Evolutionary conservation across 2,888 invertebrate genomes (phyloP).

Genomic region (Pardosa pseudoannulata): DNA sequence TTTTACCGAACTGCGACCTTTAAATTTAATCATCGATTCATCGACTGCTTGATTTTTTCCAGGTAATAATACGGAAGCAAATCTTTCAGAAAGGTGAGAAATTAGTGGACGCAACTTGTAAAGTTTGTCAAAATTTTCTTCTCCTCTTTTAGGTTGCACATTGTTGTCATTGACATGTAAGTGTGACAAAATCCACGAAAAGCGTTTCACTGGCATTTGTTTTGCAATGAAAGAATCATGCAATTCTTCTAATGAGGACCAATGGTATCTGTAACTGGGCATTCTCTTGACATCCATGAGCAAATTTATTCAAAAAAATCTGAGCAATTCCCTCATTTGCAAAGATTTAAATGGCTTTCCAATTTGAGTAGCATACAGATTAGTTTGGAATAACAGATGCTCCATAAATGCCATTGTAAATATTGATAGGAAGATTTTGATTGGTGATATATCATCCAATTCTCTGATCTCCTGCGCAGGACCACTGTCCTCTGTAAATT

Average conservation of each 20-base stretch:
- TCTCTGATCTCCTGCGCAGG: not conserved
- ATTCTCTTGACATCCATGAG: not conserved
- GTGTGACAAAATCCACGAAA: not conserved
- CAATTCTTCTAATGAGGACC: not conserved
- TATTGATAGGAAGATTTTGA: not conserved
- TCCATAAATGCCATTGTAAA: not conserved
- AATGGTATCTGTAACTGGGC: conserved; percentile 3
- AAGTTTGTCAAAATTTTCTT: not conserved
- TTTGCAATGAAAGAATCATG: not conserved
- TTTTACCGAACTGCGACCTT: conserved; percentile 25
- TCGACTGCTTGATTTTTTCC: conserved; percentile 26
- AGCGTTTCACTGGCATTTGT: conserved; percentile 24
- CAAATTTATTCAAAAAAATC: not conserved
- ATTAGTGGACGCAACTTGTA: conserved; percentile 2
- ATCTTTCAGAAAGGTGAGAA: conserved; percentile 15
- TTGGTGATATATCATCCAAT: not conserved
- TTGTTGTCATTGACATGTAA: conserved; percentile 12
- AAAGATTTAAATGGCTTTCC: not conserved
- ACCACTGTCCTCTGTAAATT: not conserved
- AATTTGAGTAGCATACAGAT: not conserved
- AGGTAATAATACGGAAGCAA: not conserved
- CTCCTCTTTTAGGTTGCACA: conserved; percentile 4
- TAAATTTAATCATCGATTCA: conserved; percentile 35
- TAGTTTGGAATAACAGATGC: not conserved
- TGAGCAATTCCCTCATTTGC: not conserved